Conservation (phyloP, 2,113 vertebrate genomes). For the Carassius carassius region DNA sequence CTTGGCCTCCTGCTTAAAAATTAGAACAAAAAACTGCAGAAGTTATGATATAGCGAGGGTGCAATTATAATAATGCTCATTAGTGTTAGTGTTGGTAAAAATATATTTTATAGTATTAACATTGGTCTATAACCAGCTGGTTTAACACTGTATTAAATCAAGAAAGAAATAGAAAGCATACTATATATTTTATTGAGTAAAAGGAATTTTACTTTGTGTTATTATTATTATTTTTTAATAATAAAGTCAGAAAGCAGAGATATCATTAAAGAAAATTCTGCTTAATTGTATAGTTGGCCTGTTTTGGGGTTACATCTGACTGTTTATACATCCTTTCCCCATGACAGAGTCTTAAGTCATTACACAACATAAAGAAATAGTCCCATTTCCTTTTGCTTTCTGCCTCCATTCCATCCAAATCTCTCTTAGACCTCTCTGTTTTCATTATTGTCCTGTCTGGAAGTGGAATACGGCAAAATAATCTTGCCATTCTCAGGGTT, state of each 20-base stretch:
- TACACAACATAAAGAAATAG: neutral
- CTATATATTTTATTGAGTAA: neutral
- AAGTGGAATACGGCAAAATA: slow-evolving; percentile 28
- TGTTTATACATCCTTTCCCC: neutral
- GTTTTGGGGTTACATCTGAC: neutral
- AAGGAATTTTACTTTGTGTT: neutral
- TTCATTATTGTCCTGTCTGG: slow-evolving; percentile 32
- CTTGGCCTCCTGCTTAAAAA: neutral
- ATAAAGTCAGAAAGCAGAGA: neutral
- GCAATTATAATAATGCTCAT: neutral
- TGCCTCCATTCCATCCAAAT: neutral
- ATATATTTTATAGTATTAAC: too few relatives aligned
- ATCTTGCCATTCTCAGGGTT: slow-evolving; percentile 5
- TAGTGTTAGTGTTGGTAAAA: too few relatives aligned
- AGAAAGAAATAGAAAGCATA: too few relatives aligned
- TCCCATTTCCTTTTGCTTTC: neutral
- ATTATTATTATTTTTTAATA: too few relatives aligned
- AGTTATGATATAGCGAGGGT: neutral
- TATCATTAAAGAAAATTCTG: neutral
- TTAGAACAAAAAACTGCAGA: neutral
- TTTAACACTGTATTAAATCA: too few relatives aligned
- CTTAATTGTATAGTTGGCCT: neutral
- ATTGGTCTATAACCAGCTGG: too few relatives aligned
- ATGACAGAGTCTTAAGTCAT: neutral
- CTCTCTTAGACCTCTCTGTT: neutral